These are phyloP conservation scores for Plemyria rubiginata DNA, from an alignment of 2,888 invertebrate genomes.

Conservation along the genomic window DNA sequence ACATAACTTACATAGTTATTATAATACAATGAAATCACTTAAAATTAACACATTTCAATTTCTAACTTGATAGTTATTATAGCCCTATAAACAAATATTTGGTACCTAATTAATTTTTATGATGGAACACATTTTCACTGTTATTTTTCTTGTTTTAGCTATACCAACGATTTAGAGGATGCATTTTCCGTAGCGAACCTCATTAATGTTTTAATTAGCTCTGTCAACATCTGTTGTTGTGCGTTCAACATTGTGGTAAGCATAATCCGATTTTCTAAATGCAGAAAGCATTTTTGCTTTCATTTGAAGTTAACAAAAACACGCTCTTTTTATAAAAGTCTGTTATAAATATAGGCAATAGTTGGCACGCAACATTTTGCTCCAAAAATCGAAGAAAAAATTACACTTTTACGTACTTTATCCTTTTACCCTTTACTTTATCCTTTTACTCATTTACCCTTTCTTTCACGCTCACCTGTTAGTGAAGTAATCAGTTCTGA, in stretches of 20 bases:
- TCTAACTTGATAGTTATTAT: no score
- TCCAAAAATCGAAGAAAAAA: no score
- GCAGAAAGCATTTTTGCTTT: background rate
- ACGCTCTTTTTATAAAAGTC: background rate
- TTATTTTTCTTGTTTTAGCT: constrained; percentile 52
- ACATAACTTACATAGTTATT: no score
- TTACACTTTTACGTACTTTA: no score
- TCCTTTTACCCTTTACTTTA: no score
- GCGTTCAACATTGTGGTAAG: constrained; percentile 68
- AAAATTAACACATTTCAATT: no score
- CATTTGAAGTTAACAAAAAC: background rate
- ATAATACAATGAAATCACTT: no score
- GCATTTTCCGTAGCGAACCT: constrained; percentile 69
- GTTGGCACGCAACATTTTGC: background rate
- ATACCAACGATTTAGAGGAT: constrained; percentile 66
- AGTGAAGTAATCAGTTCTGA: no score
- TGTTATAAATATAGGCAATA: background rate
- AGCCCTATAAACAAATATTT: no score
- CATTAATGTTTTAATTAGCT: constrained; percentile 69
- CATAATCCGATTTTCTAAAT: constrained; percentile 1
- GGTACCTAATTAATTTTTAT: no score
- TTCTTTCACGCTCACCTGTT: no score
- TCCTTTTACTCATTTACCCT: no score
- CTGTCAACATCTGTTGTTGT: constrained; percentile 72
- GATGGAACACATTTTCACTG: background rate